Percentiles rank a stretch among this genome's conserved stretches.
These are phyloP conservation scores for Miichthys miiuy DNA, from an alignment of 2,797 vertebrate species.

Conservation along the genomic window DNA sequence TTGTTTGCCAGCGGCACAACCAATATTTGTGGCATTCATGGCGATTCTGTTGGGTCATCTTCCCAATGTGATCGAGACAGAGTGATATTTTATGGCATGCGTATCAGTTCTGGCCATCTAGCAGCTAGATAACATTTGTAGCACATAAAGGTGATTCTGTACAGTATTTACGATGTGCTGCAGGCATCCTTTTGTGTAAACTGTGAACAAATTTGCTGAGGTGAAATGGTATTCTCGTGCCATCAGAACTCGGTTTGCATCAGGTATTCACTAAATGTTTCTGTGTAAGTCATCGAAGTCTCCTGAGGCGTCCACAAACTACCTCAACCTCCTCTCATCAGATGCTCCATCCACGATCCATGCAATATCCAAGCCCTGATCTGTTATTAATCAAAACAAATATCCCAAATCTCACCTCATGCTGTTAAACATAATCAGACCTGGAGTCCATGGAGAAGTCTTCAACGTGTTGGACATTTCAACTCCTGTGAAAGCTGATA, in stretches of 20 bases:
- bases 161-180: background rate
- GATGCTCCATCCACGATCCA: background rate
- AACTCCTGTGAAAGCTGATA: background rate
- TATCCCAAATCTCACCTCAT: background rate
- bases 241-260: too few relatives aligned
- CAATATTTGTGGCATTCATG: background rate
- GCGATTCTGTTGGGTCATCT: background rate
- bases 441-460: background rate
- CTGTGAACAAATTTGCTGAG: too few relatives aligned
- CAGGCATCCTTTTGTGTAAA: background rate
- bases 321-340: too few relatives aligned
- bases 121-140: too few relatives aligned
- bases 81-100: background rate
- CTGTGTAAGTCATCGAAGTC: too few relatives aligned
- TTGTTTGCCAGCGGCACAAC: background rate
- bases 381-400: too few relatives aligned
- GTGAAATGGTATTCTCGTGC: too few relatives aligned
- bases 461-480: background rate
- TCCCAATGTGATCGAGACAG: background rate
- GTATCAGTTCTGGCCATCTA: background rate
- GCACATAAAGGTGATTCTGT: background rate
- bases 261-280: too few relatives aligned
- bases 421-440: background rate
- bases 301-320: too few relatives aligned
- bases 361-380: background rate